A percentile compares a stretch with the other conserved stretches of the same genome.
These are phyloP conservation scores for Strigamia transsilvanica DNA, from an alignment of 2,888 invertebrate species.

Conservation along the genomic window DNA sequence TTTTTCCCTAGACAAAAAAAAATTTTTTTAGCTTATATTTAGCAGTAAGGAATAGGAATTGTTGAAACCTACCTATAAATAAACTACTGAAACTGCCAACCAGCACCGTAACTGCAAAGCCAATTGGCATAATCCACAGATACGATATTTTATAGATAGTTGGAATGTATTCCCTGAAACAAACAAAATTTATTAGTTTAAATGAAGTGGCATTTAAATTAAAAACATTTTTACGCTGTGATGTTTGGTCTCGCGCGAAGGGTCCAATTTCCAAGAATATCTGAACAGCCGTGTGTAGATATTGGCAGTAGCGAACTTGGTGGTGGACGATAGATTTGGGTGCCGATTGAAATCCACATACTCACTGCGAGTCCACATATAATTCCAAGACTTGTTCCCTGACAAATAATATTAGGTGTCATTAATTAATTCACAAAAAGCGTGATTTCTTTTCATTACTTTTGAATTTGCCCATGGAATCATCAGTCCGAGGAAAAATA, in stretches of 20 bases:
- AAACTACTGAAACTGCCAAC: neutral
- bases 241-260: neutral
- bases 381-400: slow-evolving; percentile 38
- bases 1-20: neutral
- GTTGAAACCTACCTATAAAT: neutral
- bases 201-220: too few species aligned
- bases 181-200: neutral
- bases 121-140: slow-evolving; percentile 35
- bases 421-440: too few species aligned
- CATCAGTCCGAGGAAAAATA: slow-evolving; percentile 28
- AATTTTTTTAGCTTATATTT: neutral
- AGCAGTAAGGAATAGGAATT: neutral
- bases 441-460: neutral
- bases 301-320: neutral
- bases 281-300: neutral
- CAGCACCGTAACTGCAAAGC: neutral
- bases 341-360: slow-evolving; percentile 34
- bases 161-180: neutral
- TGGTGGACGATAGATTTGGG: slow-evolving; percentile 1
- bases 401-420: too few species aligned
- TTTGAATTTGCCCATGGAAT: slow-evolving; percentile 45
- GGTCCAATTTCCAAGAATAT: slow-evolving; percentile 1
- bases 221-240: neutral
- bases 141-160: slow-evolving; percentile 24
- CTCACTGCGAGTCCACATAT: neutral